These are phyloP conservation scores for Loris lydekkerianus DNA, from an alignment of 2,797 vertebrate species.

Conservation along the genomic window DNA sequence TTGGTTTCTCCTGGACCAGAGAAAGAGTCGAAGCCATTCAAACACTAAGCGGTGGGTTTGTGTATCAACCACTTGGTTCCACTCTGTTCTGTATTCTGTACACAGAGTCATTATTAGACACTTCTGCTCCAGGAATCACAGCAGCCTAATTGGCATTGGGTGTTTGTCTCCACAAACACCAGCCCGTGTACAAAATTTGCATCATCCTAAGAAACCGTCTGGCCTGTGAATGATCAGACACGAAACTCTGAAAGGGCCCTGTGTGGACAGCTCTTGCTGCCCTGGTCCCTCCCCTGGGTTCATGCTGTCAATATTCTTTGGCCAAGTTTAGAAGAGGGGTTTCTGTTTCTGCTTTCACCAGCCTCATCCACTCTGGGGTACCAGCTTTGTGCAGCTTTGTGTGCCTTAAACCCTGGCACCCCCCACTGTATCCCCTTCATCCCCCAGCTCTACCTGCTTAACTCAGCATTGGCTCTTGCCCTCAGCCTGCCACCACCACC, in stretches of 20 bases:
- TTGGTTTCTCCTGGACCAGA: background rate
- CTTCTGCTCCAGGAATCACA: background rate
- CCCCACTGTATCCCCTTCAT: background rate
- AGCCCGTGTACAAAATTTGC: background rate
- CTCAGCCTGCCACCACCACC: accelerated
- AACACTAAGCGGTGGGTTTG: background rate
- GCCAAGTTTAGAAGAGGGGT: background rate
- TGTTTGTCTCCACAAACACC: background rate
- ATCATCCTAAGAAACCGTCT: background rate
- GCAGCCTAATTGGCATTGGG: background rate
- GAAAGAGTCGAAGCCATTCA: background rate
- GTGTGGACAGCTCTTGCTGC: background rate
- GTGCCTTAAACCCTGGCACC: accelerated
- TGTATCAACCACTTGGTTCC: background rate
- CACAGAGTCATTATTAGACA: background rate
- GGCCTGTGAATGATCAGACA: background rate
- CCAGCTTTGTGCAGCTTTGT: background rate
- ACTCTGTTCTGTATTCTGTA: background rate
- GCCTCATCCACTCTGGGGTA: background rate
- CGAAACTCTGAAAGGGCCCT: accelerated
- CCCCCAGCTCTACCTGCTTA: background rate
- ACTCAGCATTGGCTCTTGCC: background rate
- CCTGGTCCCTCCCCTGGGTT: background rate
- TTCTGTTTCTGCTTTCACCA: background rate
- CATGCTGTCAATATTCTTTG: background rate